A percentile compares a stretch with the other conserved stretches of the same genome.
Conservation (phyloP, 2,113 vertebrate species). For the Poeciliopsis retropinna region DNA sequence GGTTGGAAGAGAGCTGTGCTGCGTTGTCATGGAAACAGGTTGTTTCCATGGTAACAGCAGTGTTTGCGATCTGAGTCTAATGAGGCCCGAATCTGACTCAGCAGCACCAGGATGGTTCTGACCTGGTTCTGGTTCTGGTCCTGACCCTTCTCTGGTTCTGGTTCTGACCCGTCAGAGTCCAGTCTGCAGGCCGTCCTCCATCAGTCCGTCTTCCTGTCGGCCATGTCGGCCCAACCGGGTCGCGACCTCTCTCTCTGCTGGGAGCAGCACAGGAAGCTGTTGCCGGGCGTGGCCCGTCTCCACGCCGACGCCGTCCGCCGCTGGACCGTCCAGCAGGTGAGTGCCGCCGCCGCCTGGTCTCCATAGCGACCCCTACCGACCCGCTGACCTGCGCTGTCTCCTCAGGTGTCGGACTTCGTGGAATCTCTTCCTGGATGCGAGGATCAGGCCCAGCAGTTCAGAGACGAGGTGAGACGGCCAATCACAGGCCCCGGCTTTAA, state of each 20-base stretch:
- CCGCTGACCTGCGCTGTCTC: not conserved
- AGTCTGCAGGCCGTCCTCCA: slow-evolving; percentile 65
- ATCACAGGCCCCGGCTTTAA: not conserved
- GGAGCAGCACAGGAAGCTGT: slow-evolving; percentile 78
- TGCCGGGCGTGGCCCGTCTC: slow-evolving; percentile 69
- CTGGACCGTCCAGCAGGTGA: slow-evolving; percentile 81
- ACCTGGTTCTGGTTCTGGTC: too few relatives aligned
- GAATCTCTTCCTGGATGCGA: slow-evolving; percentile 84
- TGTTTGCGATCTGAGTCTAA: not conserved
- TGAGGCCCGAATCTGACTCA: too few relatives aligned
- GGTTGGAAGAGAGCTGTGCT: not conserved
- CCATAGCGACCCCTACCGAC: not conserved
- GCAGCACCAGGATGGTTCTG: not conserved
- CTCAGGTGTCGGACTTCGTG: slow-evolving; percentile 80
- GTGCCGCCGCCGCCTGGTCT: not conserved
- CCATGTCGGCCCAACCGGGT: slow-evolving; percentile 74
- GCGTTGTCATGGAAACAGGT: slow-evolving; percentile 54
- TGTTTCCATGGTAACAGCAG: slow-evolving; percentile 40
- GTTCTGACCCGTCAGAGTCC: slow-evolving; percentile 53
- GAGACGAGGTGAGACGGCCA: slow-evolving; percentile 78
- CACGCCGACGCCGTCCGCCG: slow-evolving; percentile 62
- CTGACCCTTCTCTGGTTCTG: not conserved
- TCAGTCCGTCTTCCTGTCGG: slow-evolving; percentile 75
- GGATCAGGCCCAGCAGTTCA: slow-evolving; percentile 82
- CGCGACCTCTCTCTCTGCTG: slow-evolving; percentile 75